phyloP scores from a whole-genome alignment of 2,888 invertebrate species.

The Oscheius sp. region DNA sequence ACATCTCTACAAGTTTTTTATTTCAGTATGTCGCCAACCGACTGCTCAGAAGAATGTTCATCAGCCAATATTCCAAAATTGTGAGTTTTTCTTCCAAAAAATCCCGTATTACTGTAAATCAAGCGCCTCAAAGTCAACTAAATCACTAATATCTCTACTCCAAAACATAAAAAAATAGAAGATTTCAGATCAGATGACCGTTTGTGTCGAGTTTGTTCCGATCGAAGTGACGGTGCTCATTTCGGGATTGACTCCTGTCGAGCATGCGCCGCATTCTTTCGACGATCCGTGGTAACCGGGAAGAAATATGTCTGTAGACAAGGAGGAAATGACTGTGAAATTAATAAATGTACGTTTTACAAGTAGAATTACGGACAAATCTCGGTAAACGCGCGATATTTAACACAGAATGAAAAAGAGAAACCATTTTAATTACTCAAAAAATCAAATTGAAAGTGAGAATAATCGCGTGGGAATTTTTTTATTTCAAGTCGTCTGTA shows the following conservation, averaged over 20 bases:
- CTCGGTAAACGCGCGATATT: too few species aligned
- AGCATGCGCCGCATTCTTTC: constrained; percentile 50
- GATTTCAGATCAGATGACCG: constrained; percentile 27
- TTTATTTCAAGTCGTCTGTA: not conserved
- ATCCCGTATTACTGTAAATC: too few species aligned
- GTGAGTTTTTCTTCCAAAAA: not conserved
- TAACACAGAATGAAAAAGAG: too few species aligned
- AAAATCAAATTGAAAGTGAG: too few species aligned
- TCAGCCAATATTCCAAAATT: constrained; percentile 19
- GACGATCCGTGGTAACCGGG: constrained; percentile 42
- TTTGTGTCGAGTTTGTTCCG: constrained; percentile 45
- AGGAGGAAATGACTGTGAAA: constrained; percentile 46
- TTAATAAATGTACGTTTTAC: constrained; percentile 42
- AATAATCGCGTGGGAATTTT: too few species aligned
- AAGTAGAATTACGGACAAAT: too few species aligned
- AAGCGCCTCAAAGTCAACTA: too few species aligned
- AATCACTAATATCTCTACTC: too few species aligned
- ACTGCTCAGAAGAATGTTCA: constrained; percentile 23
- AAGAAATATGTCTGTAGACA: constrained; percentile 51
- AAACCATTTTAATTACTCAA: too few species aligned
- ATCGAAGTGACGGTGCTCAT: constrained; percentile 47
- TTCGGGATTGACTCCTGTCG: constrained; percentile 49
- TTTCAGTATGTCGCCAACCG: constrained; percentile 24
- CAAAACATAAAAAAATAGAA: too few species aligned
- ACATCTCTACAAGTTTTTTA: not conserved